These are phyloP conservation scores for Thalpophila matura DNA, from an alignment of 2,888 invertebrate genomes.

Conservation along the genomic window DNA sequence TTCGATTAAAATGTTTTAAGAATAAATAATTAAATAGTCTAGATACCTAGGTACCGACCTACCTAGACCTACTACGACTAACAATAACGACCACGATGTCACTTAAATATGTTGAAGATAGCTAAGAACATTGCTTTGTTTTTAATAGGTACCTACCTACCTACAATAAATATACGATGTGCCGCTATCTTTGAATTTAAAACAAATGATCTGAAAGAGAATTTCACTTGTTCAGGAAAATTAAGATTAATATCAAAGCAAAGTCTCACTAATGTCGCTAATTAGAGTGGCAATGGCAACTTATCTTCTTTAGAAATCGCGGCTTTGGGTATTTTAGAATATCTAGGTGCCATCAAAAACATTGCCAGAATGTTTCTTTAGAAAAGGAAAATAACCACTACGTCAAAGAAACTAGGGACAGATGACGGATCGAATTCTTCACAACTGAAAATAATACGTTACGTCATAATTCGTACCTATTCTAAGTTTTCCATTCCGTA, in stretches of 20 bases:
- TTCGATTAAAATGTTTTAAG: conserved; percentile 6
- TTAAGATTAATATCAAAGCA: conserved; percentile 38
- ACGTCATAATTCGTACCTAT: conserved; percentile 65
- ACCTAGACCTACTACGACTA: conserved; percentile 21
- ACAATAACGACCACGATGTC: conserved; percentile 62
- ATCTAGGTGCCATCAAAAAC: background rate
- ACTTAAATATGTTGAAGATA: conserved; percentile 55
- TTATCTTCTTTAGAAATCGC: conserved; percentile 18
- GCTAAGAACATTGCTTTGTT: conserved; percentile 45
- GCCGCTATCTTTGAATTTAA: conserved; percentile 16
- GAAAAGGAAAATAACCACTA: conserved; percentile 15
- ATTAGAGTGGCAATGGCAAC: conserved; percentile 19
- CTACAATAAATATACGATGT: conserved; percentile 28
- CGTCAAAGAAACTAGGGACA: conserved; percentile 16
- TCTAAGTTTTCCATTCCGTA: conserved; percentile 66
- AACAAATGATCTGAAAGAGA: conserved; percentile 27
- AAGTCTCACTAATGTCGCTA: conserved; percentile 20
- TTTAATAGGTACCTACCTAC: too few species aligned
- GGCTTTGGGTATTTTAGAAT: conserved; percentile 14
- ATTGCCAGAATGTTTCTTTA: background rate
- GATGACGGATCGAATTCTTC: conserved; percentile 56
- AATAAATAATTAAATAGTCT: too few species aligned
- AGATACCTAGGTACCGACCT: too few species aligned
- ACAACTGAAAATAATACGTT: conserved; percentile 54
- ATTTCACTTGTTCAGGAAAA: conserved; percentile 23